These are phyloP conservation scores for Aphelenchoides fujianensis DNA, from an alignment of 1,140 invertebrate species.

Conservation along the genomic window DNA sequence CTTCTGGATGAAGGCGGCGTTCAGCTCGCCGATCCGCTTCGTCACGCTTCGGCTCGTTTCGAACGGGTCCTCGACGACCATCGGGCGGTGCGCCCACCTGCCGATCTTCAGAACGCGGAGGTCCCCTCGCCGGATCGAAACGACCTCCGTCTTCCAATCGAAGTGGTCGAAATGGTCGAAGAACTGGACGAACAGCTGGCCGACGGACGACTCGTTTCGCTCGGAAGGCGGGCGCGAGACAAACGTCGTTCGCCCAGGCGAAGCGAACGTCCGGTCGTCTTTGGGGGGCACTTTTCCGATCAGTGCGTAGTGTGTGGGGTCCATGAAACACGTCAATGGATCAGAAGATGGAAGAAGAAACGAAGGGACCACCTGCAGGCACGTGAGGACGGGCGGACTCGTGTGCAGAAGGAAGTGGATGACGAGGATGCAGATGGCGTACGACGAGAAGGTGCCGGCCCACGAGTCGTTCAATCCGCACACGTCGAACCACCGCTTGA, in stretches of 20 bases:
- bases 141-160: background rate
- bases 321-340: no score
- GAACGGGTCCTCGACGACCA: no score
- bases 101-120: no score
- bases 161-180: background rate
- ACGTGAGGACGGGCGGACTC: slow-evolving; percentile 68
- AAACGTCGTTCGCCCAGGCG: background rate
- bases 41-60: no score
- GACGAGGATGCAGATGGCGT: slow-evolving; percentile 69
- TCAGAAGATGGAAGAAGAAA: no score
- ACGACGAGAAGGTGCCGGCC: slow-evolving; percentile 70
- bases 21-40: no score
- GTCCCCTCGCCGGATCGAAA: background rate
- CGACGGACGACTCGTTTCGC: background rate
- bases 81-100: no score
- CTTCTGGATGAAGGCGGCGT: no score
- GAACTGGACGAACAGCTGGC: background rate
- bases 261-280: background rate
- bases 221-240: background rate
- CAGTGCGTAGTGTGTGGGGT: no score
- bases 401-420: slow-evolving; percentile 69
- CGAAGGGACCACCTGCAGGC: slow-evolving; percentile 67
- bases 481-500: slow-evolving; percentile 69
- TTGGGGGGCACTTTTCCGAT: background rate
- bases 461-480: slow-evolving; percentile 71